Conservation (phyloP, 1,140 invertebrate species). For the Drosophila asahinai region DNA sequence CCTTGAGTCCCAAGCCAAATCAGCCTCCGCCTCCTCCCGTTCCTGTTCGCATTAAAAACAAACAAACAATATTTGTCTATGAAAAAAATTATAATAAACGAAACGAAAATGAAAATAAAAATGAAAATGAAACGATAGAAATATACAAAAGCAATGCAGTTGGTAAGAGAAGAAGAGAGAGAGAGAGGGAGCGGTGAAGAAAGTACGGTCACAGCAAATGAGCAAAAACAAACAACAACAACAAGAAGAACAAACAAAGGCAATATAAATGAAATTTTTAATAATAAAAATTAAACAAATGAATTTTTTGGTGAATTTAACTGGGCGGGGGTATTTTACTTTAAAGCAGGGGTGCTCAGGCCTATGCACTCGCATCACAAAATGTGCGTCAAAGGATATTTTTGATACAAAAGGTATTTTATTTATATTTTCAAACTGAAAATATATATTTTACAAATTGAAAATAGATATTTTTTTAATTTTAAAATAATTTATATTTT, state of each 20-base stretch:
- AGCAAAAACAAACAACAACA: slow-evolving; percentile 50
- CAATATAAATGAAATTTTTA: slow-evolving; percentile 80
- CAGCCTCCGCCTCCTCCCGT: slow-evolving; percentile 11
- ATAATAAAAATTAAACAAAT: slow-evolving; percentile 76
- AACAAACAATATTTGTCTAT: slow-evolving; percentile 58
- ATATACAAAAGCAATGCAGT: slow-evolving; percentile 29
- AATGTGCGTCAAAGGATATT: too few species aligned
- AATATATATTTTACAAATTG: too few species aligned
- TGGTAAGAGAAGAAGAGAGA: slow-evolving; percentile 19
- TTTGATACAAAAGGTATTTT: too few species aligned
- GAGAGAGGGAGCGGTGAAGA: slow-evolving; percentile 2
- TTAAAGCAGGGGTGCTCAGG: too few species aligned
- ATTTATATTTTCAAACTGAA: too few species aligned
- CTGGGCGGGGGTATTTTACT: too few species aligned
- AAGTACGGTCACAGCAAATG: slow-evolving; percentile 43
- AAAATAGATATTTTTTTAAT: too few species aligned
- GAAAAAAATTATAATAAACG: slow-evolving; percentile 59
- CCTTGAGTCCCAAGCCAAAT: slow-evolving; percentile 22
- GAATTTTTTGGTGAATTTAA: neutral
- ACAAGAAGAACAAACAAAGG: slow-evolving; percentile 45
- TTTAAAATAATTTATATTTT: too few species aligned
- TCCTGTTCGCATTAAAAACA: slow-evolving; percentile 25
- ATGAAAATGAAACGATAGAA: slow-evolving; percentile 28
- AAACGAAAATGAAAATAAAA: slow-evolving; percentile 12
- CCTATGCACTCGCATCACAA: too few species aligned